Base-by-base conservation (phyloP, 2,113 vertebrate species). In the Argyrosomus japonicus region DNA sequence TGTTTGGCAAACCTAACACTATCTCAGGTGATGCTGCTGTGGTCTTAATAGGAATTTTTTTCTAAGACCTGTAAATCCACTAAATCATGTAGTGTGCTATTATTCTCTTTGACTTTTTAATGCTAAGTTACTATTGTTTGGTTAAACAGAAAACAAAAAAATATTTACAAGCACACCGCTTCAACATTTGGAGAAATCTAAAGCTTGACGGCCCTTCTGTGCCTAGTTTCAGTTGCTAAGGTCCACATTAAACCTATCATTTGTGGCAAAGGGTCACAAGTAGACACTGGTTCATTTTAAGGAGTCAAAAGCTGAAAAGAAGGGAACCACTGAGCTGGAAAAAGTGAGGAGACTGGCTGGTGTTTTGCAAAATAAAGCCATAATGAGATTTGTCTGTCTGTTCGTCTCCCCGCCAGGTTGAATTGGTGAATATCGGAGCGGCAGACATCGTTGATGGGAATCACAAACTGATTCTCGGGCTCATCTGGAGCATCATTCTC, bases 401-500 rank as follows among this genome's bases (percentile, higher is more conserved):
- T 58, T 0, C 6, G 2, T 79, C 23, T 17, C n/a, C 69, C 43
- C 57, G 48, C 23, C 69, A 99, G 98, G 97, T 99, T 87, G 98
- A 99, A 92, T 91, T 99, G 91, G 98, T 99, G 93, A 99, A 99
- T 91, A 99, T 99, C 27, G 98, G 98, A 57, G 97, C 98, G 64
- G 93, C 96, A 78, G 98, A 99, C 90, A 99, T 99, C 79, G 98
- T 99, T 90, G 98, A 99, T 97, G 98, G 98, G 84, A 99, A 99
- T 95, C 98, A 99, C 94, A 99, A 99, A 88, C 95, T 99, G 88
- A 99, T 96, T 72, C 96, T 99, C 89, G 98, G 98, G 87, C 97
- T 99, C 93, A 97, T 99, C 95, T 99, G 98, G 98, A 99, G 97
- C 95, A 99, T 99, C 94, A 99, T 99, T 94, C 96, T 99, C 92